Conservation (phyloP, 2,888 invertebrate species). For the Drosophila koepferae region DNA sequence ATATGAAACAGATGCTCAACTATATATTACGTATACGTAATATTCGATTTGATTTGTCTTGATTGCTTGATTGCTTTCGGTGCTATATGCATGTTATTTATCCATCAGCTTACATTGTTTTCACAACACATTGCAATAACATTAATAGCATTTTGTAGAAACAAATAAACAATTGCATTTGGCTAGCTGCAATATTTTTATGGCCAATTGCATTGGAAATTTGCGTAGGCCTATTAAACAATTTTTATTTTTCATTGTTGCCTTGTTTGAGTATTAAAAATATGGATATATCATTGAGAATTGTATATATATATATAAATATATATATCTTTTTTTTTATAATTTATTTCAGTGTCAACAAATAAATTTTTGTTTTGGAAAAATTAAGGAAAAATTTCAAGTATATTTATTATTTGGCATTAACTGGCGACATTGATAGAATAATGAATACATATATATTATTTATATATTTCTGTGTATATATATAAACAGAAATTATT, state of each 20-base stretch:
- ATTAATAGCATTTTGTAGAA: conserved; percentile 43
- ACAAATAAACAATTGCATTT: conserved; percentile 36
- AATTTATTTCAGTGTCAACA: conserved; percentile 2
- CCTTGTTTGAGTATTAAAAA: conserved; percentile 9
- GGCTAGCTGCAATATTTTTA: conserved; percentile 25
- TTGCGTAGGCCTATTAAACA: conserved; percentile 38
- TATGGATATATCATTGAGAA: neutral
- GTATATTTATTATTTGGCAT: conserved; percentile 34
- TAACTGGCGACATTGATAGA: conserved; percentile 45
- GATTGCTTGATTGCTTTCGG: conserved; percentile 4
- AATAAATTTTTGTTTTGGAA: neutral
- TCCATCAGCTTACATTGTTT: conserved; percentile 29
- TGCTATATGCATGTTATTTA: conserved; percentile 15
- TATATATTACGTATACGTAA: conserved; percentile 48
- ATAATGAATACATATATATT: neutral
- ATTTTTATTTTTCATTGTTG: conserved; percentile 11
- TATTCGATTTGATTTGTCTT: conserved; percentile 20
- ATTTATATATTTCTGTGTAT: neutral
- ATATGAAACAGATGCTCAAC: conserved; percentile 41
- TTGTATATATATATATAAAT: neutral
- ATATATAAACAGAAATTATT: neutral
- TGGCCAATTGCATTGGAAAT: conserved; percentile 48
- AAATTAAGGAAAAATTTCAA: conserved; percentile 27
- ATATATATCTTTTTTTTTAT: neutral
- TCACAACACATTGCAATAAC: conserved; percentile 47